phyloP scores from a whole-genome alignment of 2,888 invertebrate species.

The Nemotelus nigrinus region DNA sequence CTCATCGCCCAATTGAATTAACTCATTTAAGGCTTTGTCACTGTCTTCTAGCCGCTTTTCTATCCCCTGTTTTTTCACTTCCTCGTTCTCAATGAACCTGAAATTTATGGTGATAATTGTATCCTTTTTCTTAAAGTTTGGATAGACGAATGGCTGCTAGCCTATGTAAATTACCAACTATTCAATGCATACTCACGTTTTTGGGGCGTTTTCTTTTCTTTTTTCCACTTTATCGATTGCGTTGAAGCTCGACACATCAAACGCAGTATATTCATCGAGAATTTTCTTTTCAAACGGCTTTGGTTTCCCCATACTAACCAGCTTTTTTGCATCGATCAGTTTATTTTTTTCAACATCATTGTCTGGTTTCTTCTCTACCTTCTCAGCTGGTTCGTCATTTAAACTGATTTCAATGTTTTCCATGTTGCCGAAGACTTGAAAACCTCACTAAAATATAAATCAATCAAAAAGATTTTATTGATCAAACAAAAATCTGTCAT shows the following conservation, averaged over 20 bases:
- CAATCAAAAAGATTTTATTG: slow-evolving; percentile 15
- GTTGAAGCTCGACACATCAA: slow-evolving; percentile 34
- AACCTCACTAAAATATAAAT: not conserved
- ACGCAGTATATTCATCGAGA: slow-evolving; percentile 18
- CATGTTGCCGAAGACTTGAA: slow-evolving; percentile 16
- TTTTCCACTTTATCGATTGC: slow-evolving; percentile 42
- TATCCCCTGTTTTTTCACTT: slow-evolving; percentile 68
- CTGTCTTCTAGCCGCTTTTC: slow-evolving; percentile 74
- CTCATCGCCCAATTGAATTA: slow-evolving; percentile 75
- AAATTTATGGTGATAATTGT: not conserved
- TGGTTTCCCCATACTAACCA: slow-evolving; percentile 9
- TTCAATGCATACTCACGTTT: slow-evolving; percentile 35
- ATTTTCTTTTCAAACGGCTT: slow-evolving; percentile 27
- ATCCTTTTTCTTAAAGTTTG: not conserved
- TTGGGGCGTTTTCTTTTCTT: slow-evolving; percentile 45
- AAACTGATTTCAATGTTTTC: not conserved
- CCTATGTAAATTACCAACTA: too few relatives aligned
- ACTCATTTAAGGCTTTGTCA: slow-evolving; percentile 71
- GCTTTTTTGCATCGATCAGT: slow-evolving; percentile 2
- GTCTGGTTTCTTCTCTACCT: not conserved
- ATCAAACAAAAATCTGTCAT: slow-evolving; percentile 23
- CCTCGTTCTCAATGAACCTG: slow-evolving; percentile 56
- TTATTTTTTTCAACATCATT: slow-evolving; percentile 7
- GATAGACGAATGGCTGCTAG: not conserved
- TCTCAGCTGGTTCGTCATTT: not conserved